Evolutionary conservation across 1,140 invertebrate genomes (phyloP).

Genomic region (Bombus affinis): DNA sequence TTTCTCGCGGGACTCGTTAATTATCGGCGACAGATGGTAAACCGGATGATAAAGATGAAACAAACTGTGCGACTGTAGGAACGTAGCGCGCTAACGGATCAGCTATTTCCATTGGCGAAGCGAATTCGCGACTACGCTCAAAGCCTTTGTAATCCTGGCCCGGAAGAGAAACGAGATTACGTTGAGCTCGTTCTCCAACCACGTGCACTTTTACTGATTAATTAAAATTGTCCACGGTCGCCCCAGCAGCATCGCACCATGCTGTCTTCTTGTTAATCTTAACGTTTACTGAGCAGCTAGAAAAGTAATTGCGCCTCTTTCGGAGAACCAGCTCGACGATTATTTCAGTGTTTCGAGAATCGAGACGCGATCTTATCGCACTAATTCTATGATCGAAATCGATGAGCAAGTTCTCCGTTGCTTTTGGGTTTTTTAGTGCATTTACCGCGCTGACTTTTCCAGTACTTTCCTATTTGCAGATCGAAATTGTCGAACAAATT

Average conservation of each 20-base stretch:
- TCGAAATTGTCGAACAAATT: no score
- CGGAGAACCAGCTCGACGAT: no score
- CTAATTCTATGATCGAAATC: not conserved
- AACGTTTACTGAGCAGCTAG: not conserved
- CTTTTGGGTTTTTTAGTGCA: no score
- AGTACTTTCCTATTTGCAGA: no score
- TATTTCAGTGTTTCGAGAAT: no score
- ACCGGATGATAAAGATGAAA: not conserved
- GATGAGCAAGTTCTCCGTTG: no score
- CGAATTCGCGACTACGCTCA: not conserved
- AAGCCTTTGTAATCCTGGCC: constrained; percentile 23
- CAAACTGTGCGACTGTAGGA: not conserved
- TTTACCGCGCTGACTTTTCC: no score
- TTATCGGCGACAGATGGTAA: not conserved
- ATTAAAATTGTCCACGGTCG: constrained; percentile 26
- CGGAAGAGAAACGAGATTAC: constrained; percentile 13
- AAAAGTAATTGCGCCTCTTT: not conserved
- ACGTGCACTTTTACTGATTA: constrained; percentile 21
- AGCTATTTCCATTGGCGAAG: not conserved
- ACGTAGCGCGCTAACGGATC: not conserved
- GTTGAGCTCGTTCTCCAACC: not conserved
- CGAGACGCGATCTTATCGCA: no score
- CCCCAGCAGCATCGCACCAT: no score
- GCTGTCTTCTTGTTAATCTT: not conserved
- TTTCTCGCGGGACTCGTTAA: not conserved